Base-by-base conservation (phyloP, 2,888 invertebrate genomes). In the Neria commutata region DNA sequence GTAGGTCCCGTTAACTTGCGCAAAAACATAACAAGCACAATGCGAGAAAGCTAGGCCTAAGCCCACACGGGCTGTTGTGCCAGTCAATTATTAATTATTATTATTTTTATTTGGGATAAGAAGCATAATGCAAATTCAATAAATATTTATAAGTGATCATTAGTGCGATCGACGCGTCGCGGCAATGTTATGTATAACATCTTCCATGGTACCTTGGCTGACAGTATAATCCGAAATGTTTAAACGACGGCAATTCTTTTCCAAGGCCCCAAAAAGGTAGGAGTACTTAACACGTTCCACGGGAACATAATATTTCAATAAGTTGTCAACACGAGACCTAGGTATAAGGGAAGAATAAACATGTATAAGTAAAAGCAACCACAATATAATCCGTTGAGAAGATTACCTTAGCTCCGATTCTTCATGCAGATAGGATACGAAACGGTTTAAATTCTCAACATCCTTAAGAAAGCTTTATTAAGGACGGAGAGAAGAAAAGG, bases 161-260 rank as follows among this genome's bases (percentile, higher is more conserved):
- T 29, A 5, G 11, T 29, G 29, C 29, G 42, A 42, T 19, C 4
- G 6, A 47, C 47, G 47, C 25, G 6, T 17, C 4, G 25, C 25
- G 6, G 8, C 17, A 48, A 56, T 50, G 46, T 57, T 56, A 2
- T 26, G 23, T 24, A 76, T 33, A 19, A 91, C 88, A 80, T 91
- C 90, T 76, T 91, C 91, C 37, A 92, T 83, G 1, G 88, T 88
- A 0, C 91, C 90, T 79, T 92, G 91, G 48, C 89, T 87, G 33
- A 93, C 86, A 56, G 86, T 87, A 78, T 92, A 93, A 77, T 92
- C 91, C 69, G 88, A 87, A 8, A 92, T 85, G 58, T 86, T 83
- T 1, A 86, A 80, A 11, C 83, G 78, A 8, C 75, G 72, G 67
- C 86, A 87, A 42, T 86, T 86, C 26, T 81, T 79, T 74, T 91